Evolutionary conservation across 2,888 invertebrate genomes (phyloP), one percentile per base, ranked within the genome.

Genomic region (Venusia cambrica): DNA sequence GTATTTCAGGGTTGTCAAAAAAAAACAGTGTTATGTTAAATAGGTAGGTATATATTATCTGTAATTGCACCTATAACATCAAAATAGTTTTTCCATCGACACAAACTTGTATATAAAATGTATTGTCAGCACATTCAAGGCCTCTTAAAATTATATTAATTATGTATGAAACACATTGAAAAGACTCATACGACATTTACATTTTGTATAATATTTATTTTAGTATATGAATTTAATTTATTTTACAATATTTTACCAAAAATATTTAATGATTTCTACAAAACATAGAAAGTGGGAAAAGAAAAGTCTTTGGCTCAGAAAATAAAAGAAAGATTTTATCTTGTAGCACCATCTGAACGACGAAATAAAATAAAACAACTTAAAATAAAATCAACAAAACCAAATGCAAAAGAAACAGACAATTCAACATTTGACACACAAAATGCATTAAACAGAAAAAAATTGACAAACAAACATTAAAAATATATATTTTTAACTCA

Each of bases 11-110:
- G 39, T 35, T 48, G 44, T 41, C 48, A 54, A 65, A 65, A 65
- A 62, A 66, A 68, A 44, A 61, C 58, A 48, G 39, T 40, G 45
- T 52, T 76, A 73, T 78, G 81, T 84, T 84, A 85, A 84, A 85
- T 85, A 85, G 71, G 84, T 85, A 85, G 71, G 76, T 81, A 84
- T 84, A 83, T 84, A 85, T 84, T 84, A 83, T 70, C 74, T 76
- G 73, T 76, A 81, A 78, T 77, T 77, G 75, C 81, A 81, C 76
- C 76, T 78, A 78, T 64, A 75, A 80, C 80, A 80, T 80, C 67
- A 54, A 80, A 44, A 45, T 62, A 55, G 61, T 57, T 58, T 47
- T 45, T 28, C 35, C 48, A 54, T 61, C 58, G 57, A 60, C 54
- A 27, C 28, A 54, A 57, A 62, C 51, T 42, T 58, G 62, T 49